Conservation (phyloP, 2,113 vertebrate species). For the Riparia riparia region DNA sequence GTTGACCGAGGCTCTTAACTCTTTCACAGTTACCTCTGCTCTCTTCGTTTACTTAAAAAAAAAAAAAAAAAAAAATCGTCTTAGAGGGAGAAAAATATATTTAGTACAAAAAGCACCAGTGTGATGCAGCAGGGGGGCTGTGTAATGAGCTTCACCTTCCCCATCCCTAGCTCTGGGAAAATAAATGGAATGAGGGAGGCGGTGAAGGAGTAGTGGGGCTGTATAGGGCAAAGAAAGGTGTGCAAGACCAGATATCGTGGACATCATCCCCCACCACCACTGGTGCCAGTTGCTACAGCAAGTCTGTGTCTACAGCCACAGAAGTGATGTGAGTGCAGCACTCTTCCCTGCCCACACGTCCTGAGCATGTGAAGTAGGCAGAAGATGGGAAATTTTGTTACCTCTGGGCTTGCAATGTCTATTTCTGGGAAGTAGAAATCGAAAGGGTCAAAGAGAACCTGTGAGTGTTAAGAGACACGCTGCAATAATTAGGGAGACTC, state of each 20-base stretch:
- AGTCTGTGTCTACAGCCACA: not conserved
- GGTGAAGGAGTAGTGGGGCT: not conserved
- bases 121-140: not conserved
- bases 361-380: not conserved
- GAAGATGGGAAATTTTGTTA: not conserved
- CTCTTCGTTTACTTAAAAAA: not conserved
- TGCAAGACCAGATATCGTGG: accelerated
- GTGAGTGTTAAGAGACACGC: not conserved
- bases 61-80: not conserved
- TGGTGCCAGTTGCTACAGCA: not conserved
- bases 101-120: not conserved
- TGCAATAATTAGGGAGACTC: not conserved
- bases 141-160: not conserved
- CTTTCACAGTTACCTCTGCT: not conserved
- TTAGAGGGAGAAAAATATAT: not conserved
- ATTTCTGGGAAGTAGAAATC: not conserved
- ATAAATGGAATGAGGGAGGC: not conserved
- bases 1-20: not conserved
- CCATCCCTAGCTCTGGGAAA: not conserved
- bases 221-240: not conserved
- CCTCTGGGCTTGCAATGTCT: not conserved
- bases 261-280: accelerated
- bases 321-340: not conserved
- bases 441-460: not conserved
- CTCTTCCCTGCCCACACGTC: not conserved